phyloP scores from a whole-genome alignment of 2,888 invertebrate species.

The Piscicola geometra region DNA sequence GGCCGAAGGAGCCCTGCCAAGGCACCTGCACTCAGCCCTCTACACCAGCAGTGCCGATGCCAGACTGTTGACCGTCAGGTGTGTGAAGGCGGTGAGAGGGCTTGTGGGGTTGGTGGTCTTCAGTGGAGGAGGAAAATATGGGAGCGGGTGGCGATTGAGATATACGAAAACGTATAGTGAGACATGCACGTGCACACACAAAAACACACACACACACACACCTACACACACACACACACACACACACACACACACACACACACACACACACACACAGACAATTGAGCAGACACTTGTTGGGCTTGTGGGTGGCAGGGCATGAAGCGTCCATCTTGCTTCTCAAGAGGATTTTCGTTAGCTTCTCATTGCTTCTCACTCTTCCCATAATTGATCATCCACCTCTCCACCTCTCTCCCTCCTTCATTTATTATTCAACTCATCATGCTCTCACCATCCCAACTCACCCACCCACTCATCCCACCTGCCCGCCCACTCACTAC shows the following conservation, averaged over 20 bases:
- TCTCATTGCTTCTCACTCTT: neutral
- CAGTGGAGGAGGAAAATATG: no score
- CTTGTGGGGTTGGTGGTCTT: no score
- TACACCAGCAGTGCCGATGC: slow-evolving; percentile 76
- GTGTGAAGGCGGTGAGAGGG: no score
- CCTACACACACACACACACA: neutral
- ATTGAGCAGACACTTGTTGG: slow-evolving; percentile 85
- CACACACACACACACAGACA: slow-evolving; percentile 59
- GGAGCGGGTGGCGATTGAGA: no score
- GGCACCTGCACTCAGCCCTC: slow-evolving; percentile 83
- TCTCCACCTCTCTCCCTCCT: neutral
- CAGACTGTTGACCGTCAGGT: slow-evolving; percentile 70
- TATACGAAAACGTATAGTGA: no score
- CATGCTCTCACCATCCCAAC: neutral
- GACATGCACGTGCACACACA: no score
- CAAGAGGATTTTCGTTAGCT: slow-evolving; percentile 75
- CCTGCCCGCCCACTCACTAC: no score
- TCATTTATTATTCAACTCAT: neutral
- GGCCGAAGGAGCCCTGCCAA: slow-evolving; percentile 89
- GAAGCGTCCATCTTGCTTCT: slow-evolving; percentile 81
- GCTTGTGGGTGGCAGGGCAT: slow-evolving; percentile 92
- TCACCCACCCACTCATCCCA: no score
- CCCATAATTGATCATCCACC: neutral
- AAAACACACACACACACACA: no score
- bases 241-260: neutral